phyloP scores from a whole-genome alignment of 2,888 invertebrate genomes.

The Onthophagus sagittarius region DNA sequence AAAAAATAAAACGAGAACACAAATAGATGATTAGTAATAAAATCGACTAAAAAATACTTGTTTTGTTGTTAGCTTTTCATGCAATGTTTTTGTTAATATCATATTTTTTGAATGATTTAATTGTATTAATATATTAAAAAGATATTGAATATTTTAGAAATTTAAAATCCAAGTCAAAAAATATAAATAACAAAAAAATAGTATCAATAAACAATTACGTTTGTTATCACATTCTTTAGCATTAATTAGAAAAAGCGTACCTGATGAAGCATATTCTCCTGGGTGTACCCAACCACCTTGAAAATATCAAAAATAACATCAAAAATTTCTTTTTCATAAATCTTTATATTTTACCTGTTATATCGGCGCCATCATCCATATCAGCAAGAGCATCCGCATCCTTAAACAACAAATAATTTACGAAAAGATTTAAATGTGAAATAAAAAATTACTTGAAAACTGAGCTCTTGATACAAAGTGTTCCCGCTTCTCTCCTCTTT shows the following conservation, averaged over 20 bases:
- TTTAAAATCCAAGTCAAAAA: too few species aligned
- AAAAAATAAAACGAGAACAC: slow-evolving; percentile 25
- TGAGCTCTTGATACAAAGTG: slow-evolving; percentile 88
- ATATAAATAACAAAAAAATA: slow-evolving; percentile 9
- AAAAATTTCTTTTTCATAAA: slow-evolving; percentile 7
- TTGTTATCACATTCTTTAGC: background rate
- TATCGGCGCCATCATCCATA: slow-evolving; percentile 82
- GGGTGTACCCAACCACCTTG: slow-evolving; percentile 96
- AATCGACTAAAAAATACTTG: background rate
- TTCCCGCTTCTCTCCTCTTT: slow-evolving; percentile 87
- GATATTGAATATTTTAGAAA: too few species aligned
- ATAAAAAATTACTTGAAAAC: slow-evolving; percentile 60
- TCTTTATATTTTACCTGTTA: slow-evolving; percentile 70
- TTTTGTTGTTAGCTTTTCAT: background rate
- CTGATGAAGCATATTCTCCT: slow-evolving; percentile 98
- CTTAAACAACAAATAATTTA: slow-evolving; percentile 41
- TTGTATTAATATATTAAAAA: too few species aligned
- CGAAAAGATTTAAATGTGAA: background rate
- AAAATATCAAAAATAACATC: slow-evolving; percentile 38
- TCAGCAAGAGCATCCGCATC: slow-evolving; percentile 82
- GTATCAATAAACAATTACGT: background rate
- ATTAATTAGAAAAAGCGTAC: slow-evolving; percentile 52
- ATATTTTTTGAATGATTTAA: too few species aligned
- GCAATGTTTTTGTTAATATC: background rate
- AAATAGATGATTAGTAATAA: slow-evolving; percentile 32